Evolutionary conservation across 2,113 vertebrate species (phyloP), one percentile per base, ranked within the genome.

Genomic region (Mastomys coucha): DNA sequence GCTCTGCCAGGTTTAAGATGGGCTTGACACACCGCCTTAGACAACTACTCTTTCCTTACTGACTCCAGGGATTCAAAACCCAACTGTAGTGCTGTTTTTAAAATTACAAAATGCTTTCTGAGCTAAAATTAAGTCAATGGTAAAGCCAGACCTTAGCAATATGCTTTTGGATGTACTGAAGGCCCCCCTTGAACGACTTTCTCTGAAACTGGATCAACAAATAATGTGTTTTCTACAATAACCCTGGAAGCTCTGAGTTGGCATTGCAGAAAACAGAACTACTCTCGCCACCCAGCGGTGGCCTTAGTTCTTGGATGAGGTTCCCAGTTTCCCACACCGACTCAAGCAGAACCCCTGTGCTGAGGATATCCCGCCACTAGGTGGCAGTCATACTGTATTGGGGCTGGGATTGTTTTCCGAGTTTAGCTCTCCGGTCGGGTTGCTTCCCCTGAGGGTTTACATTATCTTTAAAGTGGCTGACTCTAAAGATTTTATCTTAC

Each of bases 301-400:
- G 70, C 45, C 70, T 91, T 58, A 5, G 14, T 91, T 56, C 88
- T 24, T 22, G 49, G 26, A 19, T 22, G 56, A 63, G 0, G n/a
- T 4, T 51, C 53, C 31, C 4, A 58, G 26, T 6, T 4, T 26
- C 45, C 31, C 31, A 20, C 10, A 17, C 7, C 6, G 45, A 33
- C 65, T 3, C 2, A 2, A 17, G 36, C 24, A 0, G 49, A 76
- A 42, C 49, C 20, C 51, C n/a, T 85, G 85, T 58, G 51, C 36
- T 75, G 86, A 97, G 91, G 94, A 89, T 91, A 94, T 58, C 10
- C 36, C 31, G 67, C 91, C 97, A 93, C 94, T 14, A 97, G 97
- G 87, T 93, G 97, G 97, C 96, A 86, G 86, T 73, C 82, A 49
- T 22, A 60, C 77, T 5, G 2, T 91, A 86, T 2, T 51, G 42